phyloP scores from a whole-genome alignment of 2,888 invertebrate species.

The Mythimna lalbum region DNA sequence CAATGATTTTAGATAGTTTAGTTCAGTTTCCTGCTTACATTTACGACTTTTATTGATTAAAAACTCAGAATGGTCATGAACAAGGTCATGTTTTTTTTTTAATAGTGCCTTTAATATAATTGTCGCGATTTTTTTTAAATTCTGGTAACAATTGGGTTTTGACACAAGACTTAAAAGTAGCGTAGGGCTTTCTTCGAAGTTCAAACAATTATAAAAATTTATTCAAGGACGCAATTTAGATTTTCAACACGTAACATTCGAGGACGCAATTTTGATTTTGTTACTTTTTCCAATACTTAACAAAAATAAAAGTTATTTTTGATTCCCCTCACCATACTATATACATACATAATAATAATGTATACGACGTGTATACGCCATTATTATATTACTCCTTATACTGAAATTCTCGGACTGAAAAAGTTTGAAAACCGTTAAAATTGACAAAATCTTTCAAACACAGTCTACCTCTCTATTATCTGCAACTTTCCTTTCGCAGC shows the following conservation, averaged over 20 bases:
- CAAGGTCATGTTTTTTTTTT: neutral
- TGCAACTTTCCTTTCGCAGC: no score
- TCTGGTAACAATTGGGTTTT: conserved; percentile 7
- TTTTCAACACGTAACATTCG: no score
- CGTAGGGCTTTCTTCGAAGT: neutral
- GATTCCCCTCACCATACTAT: no score
- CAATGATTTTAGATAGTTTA: neutral
- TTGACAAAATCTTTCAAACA: neutral
- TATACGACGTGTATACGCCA: no score
- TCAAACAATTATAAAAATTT: conserved; percentile 12
- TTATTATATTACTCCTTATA: no score
- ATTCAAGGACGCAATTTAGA: conserved; percentile 11
- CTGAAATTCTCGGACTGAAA: neutral
- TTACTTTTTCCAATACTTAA: neutral
- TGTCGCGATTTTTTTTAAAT: neutral
- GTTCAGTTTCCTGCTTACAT: neutral
- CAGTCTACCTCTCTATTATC: no score
- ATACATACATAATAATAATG: no score
- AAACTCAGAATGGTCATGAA: neutral
- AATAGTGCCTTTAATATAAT: no score
- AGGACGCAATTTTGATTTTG: neutral
- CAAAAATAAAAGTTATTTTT: neutral
- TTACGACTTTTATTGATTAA: neutral
- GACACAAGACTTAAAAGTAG: neutral
- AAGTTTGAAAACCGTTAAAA: conserved; percentile 1